Evolutionary conservation across 2,113 vertebrate species (phyloP).

Genomic region (chimpanzee (Pan troglodytes)): NHGRI_mPanTro3-v2.1_pri NC_072403.2:118413501-118414000

Average conservation of each 20-base stretch:
- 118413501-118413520: not conserved
- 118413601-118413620: not conserved
- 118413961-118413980: no score
- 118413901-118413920: no score
- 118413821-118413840: no score
- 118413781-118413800: no score
- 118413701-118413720: not conserved
- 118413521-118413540: not conserved
- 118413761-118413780: not conserved
- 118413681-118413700: slow-evolving; percentile 2
- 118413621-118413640: slow-evolving; percentile 25
- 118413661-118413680: not conserved
- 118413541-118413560: not conserved
- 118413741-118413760: not conserved
- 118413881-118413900: no score
- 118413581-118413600: not conserved
- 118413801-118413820: no score
- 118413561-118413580: not conserved
- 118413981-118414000: no score
- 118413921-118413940: no score
- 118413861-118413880: no score
- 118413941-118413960: no score
- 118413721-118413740: not conserved
- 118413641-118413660: not conserved
- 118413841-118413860: no score